phyloP scores from a whole-genome alignment of 2,797 vertebrate genomes.

The Poeciliopsis presidionis region DNA sequence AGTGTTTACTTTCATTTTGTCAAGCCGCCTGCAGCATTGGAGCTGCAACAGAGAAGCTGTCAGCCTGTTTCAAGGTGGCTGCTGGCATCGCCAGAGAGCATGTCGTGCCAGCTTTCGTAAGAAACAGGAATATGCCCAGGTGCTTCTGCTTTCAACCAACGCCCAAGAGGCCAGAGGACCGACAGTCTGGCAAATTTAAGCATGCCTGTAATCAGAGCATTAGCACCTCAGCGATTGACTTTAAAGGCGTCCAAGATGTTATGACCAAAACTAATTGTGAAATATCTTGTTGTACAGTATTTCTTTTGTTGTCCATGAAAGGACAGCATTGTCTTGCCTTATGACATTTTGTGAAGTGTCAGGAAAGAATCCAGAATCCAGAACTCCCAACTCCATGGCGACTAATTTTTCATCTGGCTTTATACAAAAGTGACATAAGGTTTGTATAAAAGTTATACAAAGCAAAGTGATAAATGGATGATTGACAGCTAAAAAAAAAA shows the following conservation, averaged over 20 bases:
- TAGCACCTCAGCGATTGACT: slow-evolving; percentile 19
- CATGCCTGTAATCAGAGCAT: slow-evolving; percentile 33
- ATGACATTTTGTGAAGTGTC: not conserved
- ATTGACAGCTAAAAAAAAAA: too few species aligned
- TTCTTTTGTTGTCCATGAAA: not conserved
- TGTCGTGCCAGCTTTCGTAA: slow-evolving; percentile 44
- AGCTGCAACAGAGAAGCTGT: slow-evolving; percentile 54
- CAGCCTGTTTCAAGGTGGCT: slow-evolving; percentile 57
- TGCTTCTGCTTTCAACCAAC: slow-evolving; percentile 48
- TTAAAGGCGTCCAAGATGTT: not conserved
- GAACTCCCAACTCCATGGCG: not conserved
- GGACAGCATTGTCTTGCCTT: not conserved
- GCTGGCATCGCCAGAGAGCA: slow-evolving; percentile 56
- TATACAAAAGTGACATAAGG: not conserved
- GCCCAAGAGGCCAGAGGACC: slow-evolving; percentile 36
- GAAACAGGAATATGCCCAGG: slow-evolving; percentile 43
- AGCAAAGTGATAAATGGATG: too few species aligned
- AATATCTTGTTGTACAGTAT: not conserved
- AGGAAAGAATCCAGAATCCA: not conserved
- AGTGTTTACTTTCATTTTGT: slow-evolving; percentile 54
- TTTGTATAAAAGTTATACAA: too few species aligned
- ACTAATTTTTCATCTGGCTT: not conserved
- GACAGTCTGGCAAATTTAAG: slow-evolving; percentile 31
- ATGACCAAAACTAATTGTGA: not conserved
- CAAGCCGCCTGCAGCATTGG: slow-evolving; percentile 61